Evolutionary conservation across 1,140 invertebrate species (phyloP), one percentile per base, ranked within the genome.

Genomic region (Scaptomyza hsui): DNA sequence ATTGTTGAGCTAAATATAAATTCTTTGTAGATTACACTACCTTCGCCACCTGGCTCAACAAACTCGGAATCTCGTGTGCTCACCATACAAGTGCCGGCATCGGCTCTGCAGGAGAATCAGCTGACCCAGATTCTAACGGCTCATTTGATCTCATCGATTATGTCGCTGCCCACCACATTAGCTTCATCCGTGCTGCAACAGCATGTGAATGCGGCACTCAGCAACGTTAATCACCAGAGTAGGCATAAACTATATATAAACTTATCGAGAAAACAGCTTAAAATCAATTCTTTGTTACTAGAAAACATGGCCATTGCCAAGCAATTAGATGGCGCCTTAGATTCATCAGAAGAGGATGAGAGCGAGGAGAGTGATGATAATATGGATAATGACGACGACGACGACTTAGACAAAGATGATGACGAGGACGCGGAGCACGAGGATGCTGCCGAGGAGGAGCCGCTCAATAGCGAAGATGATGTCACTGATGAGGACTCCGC

Each of bases 401-500:
- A 96, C 70, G 95, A 95, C 57, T 94, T 96, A 57, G 95, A 96
- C 75, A 95, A 96, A 51, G 95, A 96, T 73, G 94, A 95, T 68
- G 95, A 96, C 70, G 95, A 94, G 24, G 95, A 95, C 63, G 94
- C 94, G 39, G 92, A 94, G 51, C 94, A 95, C 70, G 95, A 95
- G 45, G 95, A 95, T 75, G 95, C 95, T n/a, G 94, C 95, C 35
- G 96, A 96, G 71, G 95, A 97, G 83, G 98, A 99, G 90, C 98
- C 98, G 0, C 92, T 99, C 0, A 99, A 99, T 92, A 98, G 97
- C 13, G 97, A 95, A 78, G 97, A 98, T 92, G 98, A 99, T 93
- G 97, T 99, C 0, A 98, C 97, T 60, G 98, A 99, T 91, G 98
- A 99, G 86, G 98, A 99, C 92, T 96, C 97, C 0, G 94, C 95